Evolutionary conservation across 92 coral and sea anemone species (phyloP), one percentile per base, ranked within the genome.

Genomic region (Bergia puertoricense): DNA sequence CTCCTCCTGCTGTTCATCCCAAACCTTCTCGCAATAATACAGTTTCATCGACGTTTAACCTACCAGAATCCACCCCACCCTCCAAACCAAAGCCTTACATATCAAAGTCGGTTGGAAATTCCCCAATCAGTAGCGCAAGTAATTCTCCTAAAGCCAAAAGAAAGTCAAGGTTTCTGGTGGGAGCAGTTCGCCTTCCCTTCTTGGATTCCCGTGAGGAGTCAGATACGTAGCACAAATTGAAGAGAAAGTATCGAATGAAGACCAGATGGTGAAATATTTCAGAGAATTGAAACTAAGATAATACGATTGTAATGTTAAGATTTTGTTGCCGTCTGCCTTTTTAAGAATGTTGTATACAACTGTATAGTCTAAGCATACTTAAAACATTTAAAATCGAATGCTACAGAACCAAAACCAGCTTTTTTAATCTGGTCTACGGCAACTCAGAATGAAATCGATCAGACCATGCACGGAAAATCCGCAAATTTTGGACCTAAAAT

Each of bases 61-160:
- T 54, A 46, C 65, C 82, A 2, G 40, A 23, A 38, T 81, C 51
- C 11, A 65, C 46, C 16, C 87, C 79, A n/a, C 79, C 87, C 3
- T 37, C 66, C 3, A 84, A 36, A 39, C 87, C 87, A 48, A 84
- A 72, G 41, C 87, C 87, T 71, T 84, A 84, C n/a, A 13, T 41
- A n/a, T 71, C 87, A 30, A 84, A 84, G 87, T 84, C 87, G 66
- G 43, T 15, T 16, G 87, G 78, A 30, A 71, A 48, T 30, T 69
- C 78, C n/a, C 65, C 87, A 7, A 71, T 68, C 1, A 9, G 66
- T 13, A 84, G 67, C 23, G 76, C 86, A 43, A 37, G 45, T 30
- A 84, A 71, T 74, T 84, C 79, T 9, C 79, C 87, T 9, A 11
- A 8, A 14, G 10, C 87, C 69, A 84, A 36, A 50, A 72, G 79